phyloP scores from a whole-genome alignment of 2,113 vertebrate species.

The Alethe diademata region DNA sequence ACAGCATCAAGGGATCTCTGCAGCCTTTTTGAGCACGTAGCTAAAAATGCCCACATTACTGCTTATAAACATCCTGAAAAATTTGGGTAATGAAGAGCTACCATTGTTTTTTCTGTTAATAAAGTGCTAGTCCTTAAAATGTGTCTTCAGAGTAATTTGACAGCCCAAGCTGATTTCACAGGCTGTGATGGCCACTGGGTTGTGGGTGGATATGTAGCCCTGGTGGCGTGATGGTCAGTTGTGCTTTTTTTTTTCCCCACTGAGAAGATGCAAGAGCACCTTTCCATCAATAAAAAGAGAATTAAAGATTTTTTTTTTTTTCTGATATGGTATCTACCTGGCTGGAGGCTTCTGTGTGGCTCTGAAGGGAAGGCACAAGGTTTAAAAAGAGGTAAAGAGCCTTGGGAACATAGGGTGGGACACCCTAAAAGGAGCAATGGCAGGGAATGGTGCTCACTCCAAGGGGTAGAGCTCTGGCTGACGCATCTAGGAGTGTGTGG shows the following conservation, averaged over 20 bases:
- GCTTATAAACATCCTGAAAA: background rate
- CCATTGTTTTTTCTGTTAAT: background rate
- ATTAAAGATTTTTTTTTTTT: background rate
- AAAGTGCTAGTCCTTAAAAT: background rate
- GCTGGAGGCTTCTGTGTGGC: background rate
- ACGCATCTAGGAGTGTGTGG: background rate
- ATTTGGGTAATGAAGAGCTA: no score
- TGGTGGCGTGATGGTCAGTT: background rate
- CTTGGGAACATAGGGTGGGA: background rate
- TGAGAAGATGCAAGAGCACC: background rate
- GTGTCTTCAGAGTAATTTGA: background rate
- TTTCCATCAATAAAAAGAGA: background rate
- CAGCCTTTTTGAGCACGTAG: rapidly evolving
- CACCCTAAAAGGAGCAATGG: background rate
- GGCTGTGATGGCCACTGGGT: background rate
- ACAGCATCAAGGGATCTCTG: rapidly evolving
- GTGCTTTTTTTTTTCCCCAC: background rate
- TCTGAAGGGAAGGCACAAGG: background rate
- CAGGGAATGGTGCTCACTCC: background rate
- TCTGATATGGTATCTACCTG: background rate
- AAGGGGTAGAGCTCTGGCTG: background rate
- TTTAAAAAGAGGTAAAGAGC: background rate
- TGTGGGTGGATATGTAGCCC: background rate
- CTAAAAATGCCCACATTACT: background rate
- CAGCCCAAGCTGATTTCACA: background rate